Evolutionary conservation across 1,140 invertebrate genomes (phyloP).

Genomic region (Archivesica marissinica): DNA sequence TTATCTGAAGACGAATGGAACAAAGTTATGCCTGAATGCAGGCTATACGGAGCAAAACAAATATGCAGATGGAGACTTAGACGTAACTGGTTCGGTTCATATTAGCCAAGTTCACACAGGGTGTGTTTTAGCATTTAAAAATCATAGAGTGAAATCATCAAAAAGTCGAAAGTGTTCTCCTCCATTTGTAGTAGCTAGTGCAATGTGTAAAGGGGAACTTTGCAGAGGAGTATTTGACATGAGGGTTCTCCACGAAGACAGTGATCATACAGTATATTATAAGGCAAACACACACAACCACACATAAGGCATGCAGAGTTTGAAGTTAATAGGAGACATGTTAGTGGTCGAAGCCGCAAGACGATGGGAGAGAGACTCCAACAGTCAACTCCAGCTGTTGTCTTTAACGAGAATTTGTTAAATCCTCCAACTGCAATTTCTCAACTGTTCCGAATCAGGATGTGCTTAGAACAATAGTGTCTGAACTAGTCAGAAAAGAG

Average conservation of each 20-base stretch:
- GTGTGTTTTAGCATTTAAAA: constrained; percentile 9
- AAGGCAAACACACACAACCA: not conserved
- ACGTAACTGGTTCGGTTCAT: too few species aligned
- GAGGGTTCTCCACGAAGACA: not conserved
- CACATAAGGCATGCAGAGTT: not conserved
- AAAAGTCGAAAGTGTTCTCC: too few species aligned
- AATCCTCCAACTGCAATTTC: not conserved
- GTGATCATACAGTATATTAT: too few species aligned
- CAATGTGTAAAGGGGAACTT: not conserved
- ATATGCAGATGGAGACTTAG: not conserved
- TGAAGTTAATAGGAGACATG: constrained; percentile 24
- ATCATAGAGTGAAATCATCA: not conserved
- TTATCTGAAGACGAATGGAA: too few species aligned
- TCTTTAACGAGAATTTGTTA: constrained; percentile 10
- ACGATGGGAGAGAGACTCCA: not conserved
- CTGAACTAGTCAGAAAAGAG: constrained; percentile 2
- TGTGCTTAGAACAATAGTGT: constrained; percentile 18
- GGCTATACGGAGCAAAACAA: too few species aligned
- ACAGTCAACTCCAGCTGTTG: not conserved
- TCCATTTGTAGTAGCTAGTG: too few species aligned
- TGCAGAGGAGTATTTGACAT: not conserved
- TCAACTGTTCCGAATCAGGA: constrained; percentile 4
- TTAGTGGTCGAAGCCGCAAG: not conserved
- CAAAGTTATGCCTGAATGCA: too few species aligned
- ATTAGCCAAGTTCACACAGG: not conserved